These are phyloP conservation scores for Riparia riparia DNA, from an alignment of 2,113 vertebrate species.

Conservation along the genomic window DNA sequence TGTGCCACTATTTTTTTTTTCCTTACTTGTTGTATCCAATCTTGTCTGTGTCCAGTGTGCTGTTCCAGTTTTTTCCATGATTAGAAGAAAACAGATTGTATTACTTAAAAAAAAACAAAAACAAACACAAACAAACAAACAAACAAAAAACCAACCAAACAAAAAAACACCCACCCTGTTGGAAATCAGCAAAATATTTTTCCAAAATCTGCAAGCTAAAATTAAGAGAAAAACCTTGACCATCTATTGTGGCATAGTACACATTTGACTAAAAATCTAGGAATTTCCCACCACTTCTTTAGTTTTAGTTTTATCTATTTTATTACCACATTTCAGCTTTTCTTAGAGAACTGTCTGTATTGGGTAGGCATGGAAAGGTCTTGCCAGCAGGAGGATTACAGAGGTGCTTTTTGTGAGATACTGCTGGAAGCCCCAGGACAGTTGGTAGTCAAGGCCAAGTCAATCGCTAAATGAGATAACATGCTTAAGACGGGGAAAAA, in stretches of 20 bases:
- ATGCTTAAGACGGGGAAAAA: fast-evolving
- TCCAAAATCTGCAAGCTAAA: background rate
- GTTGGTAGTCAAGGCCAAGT: background rate
- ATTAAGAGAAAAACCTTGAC: background rate
- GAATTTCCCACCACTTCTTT: background rate
- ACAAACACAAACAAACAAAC: too few relatives aligned
- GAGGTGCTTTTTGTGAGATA: background rate
- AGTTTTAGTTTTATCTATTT: background rate
- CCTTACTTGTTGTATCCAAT: background rate
- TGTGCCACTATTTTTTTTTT: background rate
- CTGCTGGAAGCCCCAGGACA: background rate
- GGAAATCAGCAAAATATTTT: background rate
- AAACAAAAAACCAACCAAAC: too few relatives aligned
- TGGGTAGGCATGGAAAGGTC: background rate
- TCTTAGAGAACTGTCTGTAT: background rate
- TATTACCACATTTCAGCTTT: background rate
- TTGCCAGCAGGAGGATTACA: background rate
- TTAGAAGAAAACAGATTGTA: background rate
- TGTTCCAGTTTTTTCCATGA: background rate
- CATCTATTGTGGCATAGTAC: background rate
- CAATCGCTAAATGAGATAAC: background rate
- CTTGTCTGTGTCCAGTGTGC: background rate
- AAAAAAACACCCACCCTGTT: background rate
- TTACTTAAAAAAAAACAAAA: background rate
- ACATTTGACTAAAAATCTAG: background rate